phyloP scores from a whole-genome alignment of 1,140 invertebrate genomes.

The Drosophila serrata region DNA sequence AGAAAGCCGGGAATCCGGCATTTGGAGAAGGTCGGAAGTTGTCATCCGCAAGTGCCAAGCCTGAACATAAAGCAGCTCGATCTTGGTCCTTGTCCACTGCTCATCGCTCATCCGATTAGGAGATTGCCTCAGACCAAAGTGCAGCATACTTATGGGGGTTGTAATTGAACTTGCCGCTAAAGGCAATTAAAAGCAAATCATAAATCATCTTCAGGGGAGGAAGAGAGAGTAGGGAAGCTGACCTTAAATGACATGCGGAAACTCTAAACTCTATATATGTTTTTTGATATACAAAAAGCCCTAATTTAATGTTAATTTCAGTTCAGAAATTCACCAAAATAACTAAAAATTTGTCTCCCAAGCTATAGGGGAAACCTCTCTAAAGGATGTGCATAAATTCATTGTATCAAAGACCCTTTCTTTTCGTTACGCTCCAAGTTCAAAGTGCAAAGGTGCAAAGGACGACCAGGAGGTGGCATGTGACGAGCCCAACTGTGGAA shows the following conservation, averaged over 20 bases:
- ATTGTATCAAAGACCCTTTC: slow-evolving; percentile 1
- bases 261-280: no score
- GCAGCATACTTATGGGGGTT: slow-evolving; percentile 7
- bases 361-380: no score
- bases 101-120: slow-evolving; percentile 41
- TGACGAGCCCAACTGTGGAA: slow-evolving; percentile 66
- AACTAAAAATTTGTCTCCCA: not conserved
- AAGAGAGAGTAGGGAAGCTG: not conserved
- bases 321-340: not conserved
- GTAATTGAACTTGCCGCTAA: slow-evolving; percentile 15
- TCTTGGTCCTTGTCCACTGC: slow-evolving; percentile 10
- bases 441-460: slow-evolving; percentile 31
- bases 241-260: no score
- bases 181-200: slow-evolving; percentile 15
- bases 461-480: slow-evolving; percentile 34
- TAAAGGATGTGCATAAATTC: slow-evolving; percentile 11
- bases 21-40: slow-evolving; percentile 33
- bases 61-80: slow-evolving; percentile 43
- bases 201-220: not conserved
- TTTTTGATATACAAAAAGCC: not conserved
- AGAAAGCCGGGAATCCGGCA: slow-evolving; percentile 21
- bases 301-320: not conserved
- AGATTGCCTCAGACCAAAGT: not conserved
- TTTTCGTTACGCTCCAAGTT: not conserved
- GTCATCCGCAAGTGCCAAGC: slow-evolving; percentile 57